Evolutionary conservation across 2,113 vertebrate genomes (phyloP).

Genomic region (Gallinago undulata): DNA sequence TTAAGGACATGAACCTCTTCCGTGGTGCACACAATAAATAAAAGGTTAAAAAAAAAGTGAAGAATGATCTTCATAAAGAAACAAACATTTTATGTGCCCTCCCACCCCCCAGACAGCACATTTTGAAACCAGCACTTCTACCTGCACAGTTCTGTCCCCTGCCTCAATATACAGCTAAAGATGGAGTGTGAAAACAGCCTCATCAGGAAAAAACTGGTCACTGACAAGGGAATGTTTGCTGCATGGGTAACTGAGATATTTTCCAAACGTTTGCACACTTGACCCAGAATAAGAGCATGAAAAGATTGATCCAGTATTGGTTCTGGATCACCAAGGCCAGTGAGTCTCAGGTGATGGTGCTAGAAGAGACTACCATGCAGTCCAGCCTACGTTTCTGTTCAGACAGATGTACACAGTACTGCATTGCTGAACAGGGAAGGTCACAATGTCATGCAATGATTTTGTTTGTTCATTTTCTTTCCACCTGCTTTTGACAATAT

Average conservation of each 20-base stretch:
- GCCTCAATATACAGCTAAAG: not conserved
- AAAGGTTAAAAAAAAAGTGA: not conserved
- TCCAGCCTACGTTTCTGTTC: not conserved
- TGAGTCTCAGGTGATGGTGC: not conserved
- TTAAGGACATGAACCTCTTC: not conserved
- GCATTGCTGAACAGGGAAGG: not conserved
- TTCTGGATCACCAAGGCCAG: not conserved
- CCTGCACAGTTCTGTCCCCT: fast-evolving
- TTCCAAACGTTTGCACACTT: not conserved
- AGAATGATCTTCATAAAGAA: not conserved
- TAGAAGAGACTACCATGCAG: not conserved
- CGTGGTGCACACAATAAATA: not conserved
- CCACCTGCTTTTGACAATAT: not conserved
- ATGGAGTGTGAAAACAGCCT: not conserved
- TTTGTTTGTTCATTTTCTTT: not conserved
- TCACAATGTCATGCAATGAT: not conserved
- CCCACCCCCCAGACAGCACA: not conserved
- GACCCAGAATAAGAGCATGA: not conserved
- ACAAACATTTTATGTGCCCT: not conserved
- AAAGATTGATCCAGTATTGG: not conserved
- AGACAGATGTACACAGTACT: not conserved
- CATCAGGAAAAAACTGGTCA: not conserved
- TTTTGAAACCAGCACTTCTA: not conserved
- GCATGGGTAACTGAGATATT: not conserved
- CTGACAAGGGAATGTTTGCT: not conserved